A percentile compares a stretch with the other conserved stretches of the same genome.
Evolutionary conservation across 1,140 invertebrate genomes (phyloP).

Genomic region (Sitobion miscanthi): DNA sequence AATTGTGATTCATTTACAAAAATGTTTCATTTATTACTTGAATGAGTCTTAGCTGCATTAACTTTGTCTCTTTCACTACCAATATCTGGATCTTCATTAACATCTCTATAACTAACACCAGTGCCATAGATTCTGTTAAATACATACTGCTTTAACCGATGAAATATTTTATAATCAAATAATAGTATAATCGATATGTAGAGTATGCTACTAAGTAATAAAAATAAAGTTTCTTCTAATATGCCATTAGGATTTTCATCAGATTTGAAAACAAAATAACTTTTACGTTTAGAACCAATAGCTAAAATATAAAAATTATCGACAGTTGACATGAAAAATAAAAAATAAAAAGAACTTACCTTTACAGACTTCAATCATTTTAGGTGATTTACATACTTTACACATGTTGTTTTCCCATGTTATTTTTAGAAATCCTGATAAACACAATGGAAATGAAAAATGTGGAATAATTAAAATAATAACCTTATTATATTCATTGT

Average conservation of each 20-base stretch:
- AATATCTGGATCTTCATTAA: constrained; percentile 57
- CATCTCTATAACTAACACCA: background rate
- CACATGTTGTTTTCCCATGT: constrained; percentile 21
- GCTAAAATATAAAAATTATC: background rate
- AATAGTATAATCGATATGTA: constrained; percentile 45
- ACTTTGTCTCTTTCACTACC: constrained; percentile 53
- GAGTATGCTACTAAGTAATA: constrained; percentile 56
- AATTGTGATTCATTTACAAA: background rate
- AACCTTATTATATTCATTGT: background rate
- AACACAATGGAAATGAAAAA: constrained; percentile 21
- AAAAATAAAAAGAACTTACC: background rate
- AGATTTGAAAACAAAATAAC: constrained; percentile 39
- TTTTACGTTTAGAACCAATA: background rate
- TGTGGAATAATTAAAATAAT: constrained; percentile 37
- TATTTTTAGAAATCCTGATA: background rate
- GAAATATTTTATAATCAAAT: background rate
- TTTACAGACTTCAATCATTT: background rate
- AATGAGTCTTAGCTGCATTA: background rate
- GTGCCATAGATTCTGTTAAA: background rate
- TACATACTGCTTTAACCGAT: background rate
- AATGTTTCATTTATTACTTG: background rate
- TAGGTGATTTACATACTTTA: constrained; percentile 21
- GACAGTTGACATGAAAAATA: background rate
- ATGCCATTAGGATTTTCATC: background rate
- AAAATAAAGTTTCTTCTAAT: constrained; percentile 50